These are phyloP conservation scores for Priocnemis perturbator DNA, from an alignment of 2,888 invertebrate genomes.

Conservation along the genomic window DNA sequence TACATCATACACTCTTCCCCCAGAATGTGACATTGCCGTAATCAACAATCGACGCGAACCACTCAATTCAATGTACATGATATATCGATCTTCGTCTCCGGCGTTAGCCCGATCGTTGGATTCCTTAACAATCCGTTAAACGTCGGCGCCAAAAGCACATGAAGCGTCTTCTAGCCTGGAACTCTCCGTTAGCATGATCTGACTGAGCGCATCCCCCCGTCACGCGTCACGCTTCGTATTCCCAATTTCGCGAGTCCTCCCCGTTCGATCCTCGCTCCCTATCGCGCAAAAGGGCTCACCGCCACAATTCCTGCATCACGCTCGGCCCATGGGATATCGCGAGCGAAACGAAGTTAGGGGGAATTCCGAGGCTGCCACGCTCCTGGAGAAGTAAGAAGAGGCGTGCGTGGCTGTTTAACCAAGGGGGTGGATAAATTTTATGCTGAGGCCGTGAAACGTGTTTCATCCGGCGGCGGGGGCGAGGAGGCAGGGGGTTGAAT, in stretches of 20 bases:
- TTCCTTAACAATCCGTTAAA: no score
- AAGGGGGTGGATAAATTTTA: constrained; percentile 71
- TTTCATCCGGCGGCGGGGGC: constrained; percentile 71
- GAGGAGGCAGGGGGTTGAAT: constrained; percentile 28
- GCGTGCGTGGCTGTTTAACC: constrained; percentile 71
- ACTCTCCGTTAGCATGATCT: no score
- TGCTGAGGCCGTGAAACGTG: constrained; percentile 80
- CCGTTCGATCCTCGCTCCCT: constrained; percentile 12
- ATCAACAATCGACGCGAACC: no score
- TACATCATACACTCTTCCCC: no score
- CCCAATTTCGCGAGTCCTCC: constrained; percentile 3
- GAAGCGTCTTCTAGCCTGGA: no score
- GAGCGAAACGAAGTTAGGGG: constrained; percentile 48
- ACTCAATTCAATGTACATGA: no score
- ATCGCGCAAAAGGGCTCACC: background rate
- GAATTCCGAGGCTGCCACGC: constrained; percentile 41
- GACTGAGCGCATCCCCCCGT: no score
- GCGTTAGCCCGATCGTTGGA: no score
- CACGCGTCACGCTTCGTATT: background rate
- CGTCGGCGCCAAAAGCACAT: no score
- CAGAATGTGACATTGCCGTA: no score
- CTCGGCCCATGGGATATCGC: constrained; percentile 50
- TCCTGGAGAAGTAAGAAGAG: constrained; percentile 59
- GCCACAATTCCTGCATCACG: constrained; percentile 15
- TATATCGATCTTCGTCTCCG: no score